Evolutionary conservation across 2,888 invertebrate genomes (phyloP), one percentile per base, ranked within the genome.

Genomic region (Lithosia quadra): DNA sequence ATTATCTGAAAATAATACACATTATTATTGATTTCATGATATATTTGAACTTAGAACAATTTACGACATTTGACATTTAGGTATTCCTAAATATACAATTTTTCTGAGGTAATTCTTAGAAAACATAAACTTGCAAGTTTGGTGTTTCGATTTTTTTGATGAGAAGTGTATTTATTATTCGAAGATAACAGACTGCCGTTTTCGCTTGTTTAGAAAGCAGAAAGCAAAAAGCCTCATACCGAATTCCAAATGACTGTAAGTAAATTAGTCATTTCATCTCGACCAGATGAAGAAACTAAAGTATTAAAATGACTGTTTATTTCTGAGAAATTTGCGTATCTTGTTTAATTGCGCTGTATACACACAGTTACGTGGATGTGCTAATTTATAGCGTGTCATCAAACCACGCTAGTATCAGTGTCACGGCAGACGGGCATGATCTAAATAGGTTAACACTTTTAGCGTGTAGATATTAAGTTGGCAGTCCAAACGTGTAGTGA

Each of bases 391-490:
- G 39, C 61, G 69, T 61, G 69, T 67, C 67, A 63, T 8, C 15
- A 53, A 53, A 15, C 13, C 8, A 39, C 28, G 2, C 2, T 60
- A 55, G 63, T 49, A 58, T 74, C 70, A 74, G 63, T 66, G 74
- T 68, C 78, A 80, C 68, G 80, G 63, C 57, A 68, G 59, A 61
- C 58, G 58, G 49, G 63, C 78, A 60, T 77, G 73, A 75, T 72
- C 61, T 57, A 71, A 69, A 69, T 73, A 60, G 24, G 39, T 60
- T 60, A 39, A 39, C 60, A 60, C 15, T 49, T 28, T n/a, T n/a
- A 7, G 18, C 18, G 43, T 43, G 43, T 43, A 18, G 7, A 18
- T 43, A 18, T 39, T 18, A 43, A 43, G 18, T 43, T 18, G 43
- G n/a, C 9, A n/a, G 18, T 8, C 7, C 43, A 18, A 9, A 49